phyloP scores from a whole-genome alignment of 2,797 vertebrate species.

The Ceyx erithaca region DNA sequence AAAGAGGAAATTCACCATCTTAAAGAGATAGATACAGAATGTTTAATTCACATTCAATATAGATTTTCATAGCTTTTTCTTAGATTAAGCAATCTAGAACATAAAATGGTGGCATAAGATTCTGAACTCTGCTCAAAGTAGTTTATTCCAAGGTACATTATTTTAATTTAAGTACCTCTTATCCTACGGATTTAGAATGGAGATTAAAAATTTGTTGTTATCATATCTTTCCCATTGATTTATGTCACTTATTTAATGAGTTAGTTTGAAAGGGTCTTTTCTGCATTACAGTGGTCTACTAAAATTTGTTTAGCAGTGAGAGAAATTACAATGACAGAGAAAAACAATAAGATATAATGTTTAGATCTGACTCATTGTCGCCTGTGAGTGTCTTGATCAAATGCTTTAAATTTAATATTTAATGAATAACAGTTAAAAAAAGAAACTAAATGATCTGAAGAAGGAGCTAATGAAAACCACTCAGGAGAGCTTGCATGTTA shows the following conservation, averaged over 20 bases:
- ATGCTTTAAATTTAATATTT: slow-evolving; percentile 65
- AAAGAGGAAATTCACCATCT: not conserved
- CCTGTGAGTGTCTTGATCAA: slow-evolving; percentile 36
- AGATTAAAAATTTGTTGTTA: not conserved
- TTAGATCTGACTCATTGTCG: slow-evolving; percentile 51
- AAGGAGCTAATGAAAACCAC: slow-evolving; percentile 34
- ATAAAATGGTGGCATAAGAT: not conserved
- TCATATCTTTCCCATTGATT: not conserved
- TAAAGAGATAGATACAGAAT: not conserved
- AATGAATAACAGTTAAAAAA: slow-evolving; percentile 61
- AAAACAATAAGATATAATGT: slow-evolving; percentile 40
- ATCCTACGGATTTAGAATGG: not conserved
- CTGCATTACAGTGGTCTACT: not conserved
- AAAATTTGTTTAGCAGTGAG: not conserved
- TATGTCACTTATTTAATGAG: not conserved
- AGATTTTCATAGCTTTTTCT: not conserved
- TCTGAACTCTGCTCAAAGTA: not conserved
- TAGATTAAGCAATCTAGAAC: not conserved
- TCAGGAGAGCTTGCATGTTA: not conserved
- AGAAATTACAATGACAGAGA: slow-evolving; percentile 10
- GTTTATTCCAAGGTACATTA: not conserved
- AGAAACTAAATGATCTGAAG: slow-evolving; percentile 45
- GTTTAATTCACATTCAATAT: not conserved
- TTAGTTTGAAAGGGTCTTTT: not conserved
- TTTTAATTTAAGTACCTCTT: not conserved